A percentile compares a stretch with the other conserved stretches of the same genome.
Conservation (phyloP, 2,888 invertebrate genomes). For the Atrina japonica region DNA sequence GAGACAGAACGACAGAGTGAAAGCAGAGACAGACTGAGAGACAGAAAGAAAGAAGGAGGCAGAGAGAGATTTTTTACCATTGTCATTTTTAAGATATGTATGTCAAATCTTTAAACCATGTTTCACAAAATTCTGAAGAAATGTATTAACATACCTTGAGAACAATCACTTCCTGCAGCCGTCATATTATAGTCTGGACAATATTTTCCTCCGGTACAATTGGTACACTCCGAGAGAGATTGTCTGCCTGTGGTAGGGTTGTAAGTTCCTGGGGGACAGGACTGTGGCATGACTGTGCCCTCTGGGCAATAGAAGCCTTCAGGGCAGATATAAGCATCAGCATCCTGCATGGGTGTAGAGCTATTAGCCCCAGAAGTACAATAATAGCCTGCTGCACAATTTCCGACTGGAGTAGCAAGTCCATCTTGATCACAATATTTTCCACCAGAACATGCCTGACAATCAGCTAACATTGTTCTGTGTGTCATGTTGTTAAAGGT, state of each 20-base stretch:
- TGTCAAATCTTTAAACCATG: no score
- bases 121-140: no score
- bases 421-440: constrained; percentile 69
- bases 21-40: no score
- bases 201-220: constrained; percentile 73
- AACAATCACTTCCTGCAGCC: constrained; percentile 59
- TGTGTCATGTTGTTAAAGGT: constrained; percentile 75
- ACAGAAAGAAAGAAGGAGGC: no score
- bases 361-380: constrained; percentile 69
- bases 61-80: no score
- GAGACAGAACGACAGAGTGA: no score
- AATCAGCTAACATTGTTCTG: constrained; percentile 62
- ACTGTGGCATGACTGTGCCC: constrained; percentile 64
- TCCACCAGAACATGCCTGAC: constrained; percentile 73
- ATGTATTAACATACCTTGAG: constrained; percentile 58
- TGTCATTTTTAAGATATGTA: no score
- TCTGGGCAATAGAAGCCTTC: constrained; percentile 74
- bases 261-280: constrained; percentile 72
- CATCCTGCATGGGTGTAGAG: constrained; percentile 67
- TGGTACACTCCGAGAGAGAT: constrained; percentile 62
- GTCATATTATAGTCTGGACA: constrained; percentile 72
- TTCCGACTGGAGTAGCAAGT: constrained; percentile 61
- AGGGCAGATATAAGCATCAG: constrained; percentile 72
- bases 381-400: constrained; percentile 71
- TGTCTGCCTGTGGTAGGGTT: constrained; percentile 62